Evolutionary conservation across 2,797 vertebrate genomes (phyloP).

Genomic region (Chelonia mydas): DNA sequence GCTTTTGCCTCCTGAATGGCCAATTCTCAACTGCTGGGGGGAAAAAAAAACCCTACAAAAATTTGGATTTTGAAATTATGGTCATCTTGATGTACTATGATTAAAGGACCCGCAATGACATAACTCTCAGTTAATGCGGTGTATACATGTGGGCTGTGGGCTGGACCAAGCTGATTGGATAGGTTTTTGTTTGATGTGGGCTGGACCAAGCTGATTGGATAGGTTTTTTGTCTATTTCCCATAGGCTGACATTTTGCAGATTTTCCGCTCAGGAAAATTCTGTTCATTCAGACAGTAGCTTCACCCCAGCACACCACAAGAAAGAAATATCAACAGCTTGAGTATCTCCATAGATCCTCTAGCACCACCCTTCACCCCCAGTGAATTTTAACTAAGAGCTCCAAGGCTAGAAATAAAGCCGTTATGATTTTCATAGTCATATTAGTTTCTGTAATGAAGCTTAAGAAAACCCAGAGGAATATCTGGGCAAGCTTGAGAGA

Average conservation of each 20-base stretch:
- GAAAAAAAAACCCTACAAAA: background rate
- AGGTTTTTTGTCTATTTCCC: background rate
- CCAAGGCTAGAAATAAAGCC: background rate
- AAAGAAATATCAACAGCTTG: background rate
- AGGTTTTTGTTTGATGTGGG: background rate
- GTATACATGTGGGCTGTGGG: background rate
- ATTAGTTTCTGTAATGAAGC: background rate
- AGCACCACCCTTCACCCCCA: background rate
- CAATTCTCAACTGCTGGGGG: background rate
- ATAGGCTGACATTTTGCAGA: background rate
- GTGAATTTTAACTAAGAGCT: background rate
- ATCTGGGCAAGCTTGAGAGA: background rate
- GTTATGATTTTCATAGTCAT: background rate
- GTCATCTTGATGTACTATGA: background rate
- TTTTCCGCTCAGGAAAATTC: background rate
- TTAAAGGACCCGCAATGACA: background rate
- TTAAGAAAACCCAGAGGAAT: background rate
- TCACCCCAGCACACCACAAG: background rate
- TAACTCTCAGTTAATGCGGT: rapidly evolving
- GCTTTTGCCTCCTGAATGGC: background rate
- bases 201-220: background rate
- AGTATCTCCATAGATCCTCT: rapidly evolving
- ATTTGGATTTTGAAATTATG: background rate
- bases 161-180: background rate
- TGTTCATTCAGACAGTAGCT: background rate